These are phyloP conservation scores for Eristalis tenax DNA, from an alignment of 2,888 invertebrate species.

Conservation along the genomic window DNA sequence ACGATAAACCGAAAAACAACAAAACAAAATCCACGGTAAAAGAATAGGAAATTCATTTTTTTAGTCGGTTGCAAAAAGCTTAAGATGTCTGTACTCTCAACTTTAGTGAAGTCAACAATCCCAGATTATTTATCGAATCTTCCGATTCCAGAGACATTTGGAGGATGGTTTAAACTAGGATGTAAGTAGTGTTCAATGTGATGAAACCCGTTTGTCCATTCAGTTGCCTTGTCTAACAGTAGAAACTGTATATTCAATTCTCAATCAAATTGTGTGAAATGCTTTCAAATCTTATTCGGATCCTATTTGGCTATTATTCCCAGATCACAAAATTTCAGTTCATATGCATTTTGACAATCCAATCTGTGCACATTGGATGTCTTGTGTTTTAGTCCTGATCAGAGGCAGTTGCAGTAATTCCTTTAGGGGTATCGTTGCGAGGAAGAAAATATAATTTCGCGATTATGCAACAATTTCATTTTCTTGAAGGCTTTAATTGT, in stretches of 20 bases:
- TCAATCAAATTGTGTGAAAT: not conserved
- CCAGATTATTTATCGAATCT: constrained; percentile 92
- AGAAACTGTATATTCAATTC: not conserved
- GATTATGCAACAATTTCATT: constrained; percentile 47
- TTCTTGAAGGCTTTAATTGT: not conserved
- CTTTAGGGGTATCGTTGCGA: not conserved
- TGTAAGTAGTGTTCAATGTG: constrained; percentile 83
- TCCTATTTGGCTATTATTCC: not conserved
- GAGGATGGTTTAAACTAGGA: constrained; percentile 93
- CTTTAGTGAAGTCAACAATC: constrained; percentile 89
- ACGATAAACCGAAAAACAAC: constrained; percentile 23
- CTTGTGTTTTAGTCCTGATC: not conserved
- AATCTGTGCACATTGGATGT: not conserved
- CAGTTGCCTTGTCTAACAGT: not conserved
- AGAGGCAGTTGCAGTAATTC: not conserved
- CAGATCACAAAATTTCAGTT: not conserved
- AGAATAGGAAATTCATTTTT: constrained; percentile 8
- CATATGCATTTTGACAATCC: not conserved
- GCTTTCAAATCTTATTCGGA: not conserved
- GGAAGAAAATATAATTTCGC: not conserved
- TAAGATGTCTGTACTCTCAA: constrained; percentile 88
- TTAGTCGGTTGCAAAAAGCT: constrained; percentile 33
- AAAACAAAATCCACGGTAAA: constrained; percentile 1
- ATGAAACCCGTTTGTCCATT: not conserved
- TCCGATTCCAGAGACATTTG: constrained; percentile 91